phyloP scores from a whole-genome alignment of 1,140 invertebrate species.

The Drosophila leontia region DNA sequence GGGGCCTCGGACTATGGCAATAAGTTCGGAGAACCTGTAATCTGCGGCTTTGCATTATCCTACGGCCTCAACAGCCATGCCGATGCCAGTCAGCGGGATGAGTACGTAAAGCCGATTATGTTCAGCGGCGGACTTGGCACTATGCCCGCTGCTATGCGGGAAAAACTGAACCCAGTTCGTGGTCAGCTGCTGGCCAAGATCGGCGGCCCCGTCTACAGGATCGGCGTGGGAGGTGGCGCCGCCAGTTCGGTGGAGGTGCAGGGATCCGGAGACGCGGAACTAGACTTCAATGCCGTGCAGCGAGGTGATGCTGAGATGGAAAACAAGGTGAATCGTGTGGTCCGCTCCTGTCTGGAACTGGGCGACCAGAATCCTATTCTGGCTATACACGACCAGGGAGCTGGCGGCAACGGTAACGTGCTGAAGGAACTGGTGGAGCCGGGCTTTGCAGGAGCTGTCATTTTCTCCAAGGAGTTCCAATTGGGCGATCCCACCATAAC shows the following conservation, averaged over 20 bases:
- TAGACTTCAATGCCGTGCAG: conserved; percentile 98
- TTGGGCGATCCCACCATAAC: conserved; percentile 97
- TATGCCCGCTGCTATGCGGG: conserved; percentile 86
- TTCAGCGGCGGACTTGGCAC: conserved; percentile 98
- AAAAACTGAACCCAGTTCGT: conserved; percentile 61
- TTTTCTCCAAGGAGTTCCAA: conserved; percentile 94
- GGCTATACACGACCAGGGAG: conserved; percentile 89
- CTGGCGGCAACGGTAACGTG: conserved; percentile 99
- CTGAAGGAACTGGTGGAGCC: conserved; percentile 98
- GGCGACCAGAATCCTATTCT: conserved; percentile 94
- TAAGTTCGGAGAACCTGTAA: conserved; percentile 98
- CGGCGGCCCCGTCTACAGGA: conserved; percentile 98
- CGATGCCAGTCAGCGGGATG: conserved; percentile 89
- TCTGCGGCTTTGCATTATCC: conserved; percentile 95
- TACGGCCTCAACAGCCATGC: conserved; percentile 91
- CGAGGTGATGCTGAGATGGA: conserved; percentile 99
- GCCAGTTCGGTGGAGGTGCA: conserved; percentile 98
- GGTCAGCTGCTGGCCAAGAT: conserved; percentile 96
- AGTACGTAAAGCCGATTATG: conserved; percentile 99
- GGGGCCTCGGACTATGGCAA: conserved; percentile 99
- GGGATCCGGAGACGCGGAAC: conserved; percentile 92
- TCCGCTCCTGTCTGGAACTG: conserved; percentile 95
- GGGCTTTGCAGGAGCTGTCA: conserved; percentile 91
- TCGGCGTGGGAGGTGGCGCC: conserved; percentile 98
- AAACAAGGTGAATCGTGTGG: conserved; percentile 97